A percentile compares a stretch with the other conserved stretches of the same genome.
phyloP scores from a whole-genome alignment of 2,888 invertebrate species.

The Agrotis exclamationis region DNA sequence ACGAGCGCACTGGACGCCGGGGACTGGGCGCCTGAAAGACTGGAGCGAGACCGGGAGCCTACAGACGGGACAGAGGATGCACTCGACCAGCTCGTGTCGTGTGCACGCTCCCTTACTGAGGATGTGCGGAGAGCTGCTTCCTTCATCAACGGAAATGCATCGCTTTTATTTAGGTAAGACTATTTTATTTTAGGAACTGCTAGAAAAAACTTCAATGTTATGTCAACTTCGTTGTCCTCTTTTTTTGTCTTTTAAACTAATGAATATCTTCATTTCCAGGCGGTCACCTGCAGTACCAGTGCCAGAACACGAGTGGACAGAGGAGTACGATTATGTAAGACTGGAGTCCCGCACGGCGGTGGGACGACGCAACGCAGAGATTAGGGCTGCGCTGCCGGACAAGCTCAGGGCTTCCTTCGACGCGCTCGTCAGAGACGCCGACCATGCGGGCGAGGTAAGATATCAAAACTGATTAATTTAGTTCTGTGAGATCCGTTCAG shows the following conservation, averaged over 20 bases:
- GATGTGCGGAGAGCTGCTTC: constrained; percentile 97
- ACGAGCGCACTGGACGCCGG: constrained; percentile 94
- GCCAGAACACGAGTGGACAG: constrained; percentile 92
- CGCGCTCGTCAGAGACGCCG: constrained; percentile 94
- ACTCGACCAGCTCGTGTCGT: constrained; percentile 96
- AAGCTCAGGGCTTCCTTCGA: constrained; percentile 95
- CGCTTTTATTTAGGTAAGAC: constrained; percentile 93
- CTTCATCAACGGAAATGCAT: constrained; percentile 97
- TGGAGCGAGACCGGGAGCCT: constrained; percentile 89
- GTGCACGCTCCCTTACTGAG: constrained; percentile 96
- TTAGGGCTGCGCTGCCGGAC: constrained; percentile 94
- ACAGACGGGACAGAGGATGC: constrained; percentile 94
- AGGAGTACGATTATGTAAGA: constrained; percentile 98
- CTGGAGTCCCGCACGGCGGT: constrained; percentile 94
- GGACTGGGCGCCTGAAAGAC: constrained; percentile 94
- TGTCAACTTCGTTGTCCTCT: not conserved
- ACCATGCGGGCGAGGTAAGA: constrained; percentile 90
- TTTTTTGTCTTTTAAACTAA: not conserved
- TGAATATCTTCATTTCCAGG: constrained; percentile 63
- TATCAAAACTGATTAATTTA: not conserved
- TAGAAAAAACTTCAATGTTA: not conserved
- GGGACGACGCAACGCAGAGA: constrained; percentile 93
- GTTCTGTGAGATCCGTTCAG: no score
- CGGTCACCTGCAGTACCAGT: constrained; percentile 83
- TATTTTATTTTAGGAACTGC: not conserved